phyloP scores from a whole-genome alignment of 2,888 invertebrate species.

The Cephus pygmeus region DNA sequence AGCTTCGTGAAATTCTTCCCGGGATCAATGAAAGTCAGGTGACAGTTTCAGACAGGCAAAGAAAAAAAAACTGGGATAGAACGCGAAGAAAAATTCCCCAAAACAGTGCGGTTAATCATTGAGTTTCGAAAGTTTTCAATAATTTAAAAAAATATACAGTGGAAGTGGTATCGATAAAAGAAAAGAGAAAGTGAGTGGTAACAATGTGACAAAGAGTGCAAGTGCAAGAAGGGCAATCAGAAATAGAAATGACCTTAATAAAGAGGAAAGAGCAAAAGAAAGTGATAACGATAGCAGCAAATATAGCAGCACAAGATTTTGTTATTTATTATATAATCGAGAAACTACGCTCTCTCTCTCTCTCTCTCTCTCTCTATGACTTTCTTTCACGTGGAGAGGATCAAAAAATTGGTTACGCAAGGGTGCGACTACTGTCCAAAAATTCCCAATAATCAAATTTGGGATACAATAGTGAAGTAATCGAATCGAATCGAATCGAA shows the following conservation, averaged over 20 bases:
- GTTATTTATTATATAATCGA: neutral
- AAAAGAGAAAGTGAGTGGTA: neutral
- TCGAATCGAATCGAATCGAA: slow-evolving; percentile 29
- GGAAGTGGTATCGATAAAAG: neutral
- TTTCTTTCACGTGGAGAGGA: neutral
- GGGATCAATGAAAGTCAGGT: neutral
- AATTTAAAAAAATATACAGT: neutral
- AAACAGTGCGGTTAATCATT: neutral
- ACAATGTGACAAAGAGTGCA: neutral
- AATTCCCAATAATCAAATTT: slow-evolving; percentile 1
- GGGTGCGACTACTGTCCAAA: slow-evolving; percentile 1
- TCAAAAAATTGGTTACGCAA: neutral
- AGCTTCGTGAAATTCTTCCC: neutral
- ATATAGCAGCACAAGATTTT: neutral
- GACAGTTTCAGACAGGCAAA: neutral
- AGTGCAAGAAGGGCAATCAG: neutral
- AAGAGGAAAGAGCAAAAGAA: neutral
- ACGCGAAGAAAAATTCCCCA: neutral
- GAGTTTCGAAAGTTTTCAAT: neutral
- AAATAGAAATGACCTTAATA: neutral
- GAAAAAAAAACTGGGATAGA: neutral
- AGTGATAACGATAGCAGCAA: neutral
- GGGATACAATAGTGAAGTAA: slow-evolving; percentile 6
- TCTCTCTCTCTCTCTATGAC: neutral
- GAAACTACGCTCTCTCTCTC: neutral